Evolutionary conservation across 2,113 vertebrate genomes (phyloP), one percentile per base, ranked within the genome.

Genomic region (Scomber japonicus): DNA sequence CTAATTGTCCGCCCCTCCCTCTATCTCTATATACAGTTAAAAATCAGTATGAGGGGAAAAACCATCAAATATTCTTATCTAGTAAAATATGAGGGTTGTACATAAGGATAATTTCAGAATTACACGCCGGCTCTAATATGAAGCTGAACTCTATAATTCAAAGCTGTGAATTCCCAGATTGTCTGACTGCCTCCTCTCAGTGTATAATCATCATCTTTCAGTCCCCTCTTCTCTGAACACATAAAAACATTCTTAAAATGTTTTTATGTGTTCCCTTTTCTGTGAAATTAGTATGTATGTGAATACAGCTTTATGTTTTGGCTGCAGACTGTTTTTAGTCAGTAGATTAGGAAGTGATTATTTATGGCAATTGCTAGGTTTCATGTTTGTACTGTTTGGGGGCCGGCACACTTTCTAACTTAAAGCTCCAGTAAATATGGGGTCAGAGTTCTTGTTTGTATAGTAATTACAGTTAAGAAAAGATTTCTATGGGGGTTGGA

Each of bases 321-420:
- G 44, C 45, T 60, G 63, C 11, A 16, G 64, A 24, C 57, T 59
- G 46, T 81, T 87, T 91, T 88, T 72, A 76, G 87, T 70, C 63
- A 0, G 78, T 63, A 71, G 57, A 90, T 90, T 84, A 90, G 83
- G 77, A 90, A 73, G 81, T 35, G 14, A 82, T 87, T 84, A 89
- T 90, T 91, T 71, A 80, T 1, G 24, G 55, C 54, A 91, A 88
- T 77, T 85, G 84, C 90, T 80, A 19, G 87, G 83, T 85, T 89
- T 83, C 57, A 44, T 27, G 56, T 84, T 63, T 57, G 35, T 12
- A n/a, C 73, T 50, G 19, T 78, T 65, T 51, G 15, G 64, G 55
- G 65, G 15, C 15, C 69, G 3, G 17, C 19, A 24, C 63, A 40
- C 11, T 40, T 44, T 82, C 16, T 24, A 31, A 65, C 73, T 27